A percentile compares a stretch with the other conserved stretches of the same genome.
These are phyloP conservation scores for Regulus satrapa DNA, from an alignment of 2,113 vertebrate species.

Conservation along the genomic window DNA sequence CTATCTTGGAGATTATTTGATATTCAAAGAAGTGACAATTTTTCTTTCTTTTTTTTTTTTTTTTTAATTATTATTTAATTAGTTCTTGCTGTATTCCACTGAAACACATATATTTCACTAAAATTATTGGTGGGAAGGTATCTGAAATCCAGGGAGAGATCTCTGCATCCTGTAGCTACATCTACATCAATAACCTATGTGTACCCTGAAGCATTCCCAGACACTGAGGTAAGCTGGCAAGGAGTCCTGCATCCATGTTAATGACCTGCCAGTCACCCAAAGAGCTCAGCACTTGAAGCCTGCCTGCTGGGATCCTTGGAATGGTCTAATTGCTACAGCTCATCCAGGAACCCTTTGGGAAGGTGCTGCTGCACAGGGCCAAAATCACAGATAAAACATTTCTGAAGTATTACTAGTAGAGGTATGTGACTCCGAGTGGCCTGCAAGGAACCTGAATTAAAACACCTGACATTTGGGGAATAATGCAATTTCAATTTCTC, in stretches of 20 bases:
- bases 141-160: neutral
- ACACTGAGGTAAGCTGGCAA: neutral
- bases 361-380: neutral
- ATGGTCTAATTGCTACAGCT: neutral
- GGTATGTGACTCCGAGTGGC: neutral
- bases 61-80: neutral
- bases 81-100: neutral
- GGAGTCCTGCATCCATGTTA: neutral
- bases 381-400: neutral
- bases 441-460: neutral
- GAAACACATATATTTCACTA: neutral
- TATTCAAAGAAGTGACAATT: neutral
- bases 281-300: neutral
- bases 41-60: accelerated
- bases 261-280: neutral
- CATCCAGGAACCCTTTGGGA: neutral
- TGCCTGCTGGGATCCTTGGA: neutral
- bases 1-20: neutral
- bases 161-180: neutral
- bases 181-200: neutral
- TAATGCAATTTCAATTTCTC: neutral
- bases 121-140: neutral
- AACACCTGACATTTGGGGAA: neutral
- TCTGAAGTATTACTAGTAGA: neutral
- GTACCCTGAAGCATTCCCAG: slow-evolving; percentile 11